These are phyloP conservation scores for Xenus cinereus DNA, from an alignment of 2,113 vertebrate species.

Conservation along the genomic window DNA sequence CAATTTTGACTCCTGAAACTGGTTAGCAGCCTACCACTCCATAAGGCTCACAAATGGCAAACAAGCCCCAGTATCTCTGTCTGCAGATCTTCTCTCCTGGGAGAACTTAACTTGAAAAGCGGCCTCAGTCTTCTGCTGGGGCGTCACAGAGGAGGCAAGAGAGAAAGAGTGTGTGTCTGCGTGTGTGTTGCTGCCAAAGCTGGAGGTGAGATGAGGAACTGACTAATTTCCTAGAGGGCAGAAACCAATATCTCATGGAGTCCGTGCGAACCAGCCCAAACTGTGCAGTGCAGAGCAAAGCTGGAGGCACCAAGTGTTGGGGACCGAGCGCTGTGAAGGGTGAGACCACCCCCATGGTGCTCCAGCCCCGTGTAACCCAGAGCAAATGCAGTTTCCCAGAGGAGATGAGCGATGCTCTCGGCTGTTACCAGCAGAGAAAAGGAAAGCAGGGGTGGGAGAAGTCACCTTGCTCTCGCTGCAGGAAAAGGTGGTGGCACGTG, in stretches of 20 bases:
- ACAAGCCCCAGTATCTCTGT: background rate
- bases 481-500: accelerated
- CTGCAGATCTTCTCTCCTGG: background rate
- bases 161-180: background rate
- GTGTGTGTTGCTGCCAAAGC: background rate
- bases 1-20: background rate
- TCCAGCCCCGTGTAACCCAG: background rate
- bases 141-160: background rate
- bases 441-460: background rate
- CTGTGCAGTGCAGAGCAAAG: background rate
- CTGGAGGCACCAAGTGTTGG: accelerated
- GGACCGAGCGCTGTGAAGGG: background rate
- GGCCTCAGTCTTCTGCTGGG: background rate
- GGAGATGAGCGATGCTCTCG: background rate
- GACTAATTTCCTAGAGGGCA: background rate
- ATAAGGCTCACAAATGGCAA: background rate
- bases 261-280: background rate
- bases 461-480: background rate
- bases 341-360: background rate
- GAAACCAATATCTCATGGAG: background rate
- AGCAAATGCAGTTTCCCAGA: background rate
- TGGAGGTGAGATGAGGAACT: background rate
- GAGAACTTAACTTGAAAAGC: background rate
- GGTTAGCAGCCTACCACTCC: background rate
- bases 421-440: background rate